These are phyloP conservation scores for Neoniphon sammara DNA, from an alignment of 2,797 vertebrate genomes.

Conservation along the genomic window DNA sequence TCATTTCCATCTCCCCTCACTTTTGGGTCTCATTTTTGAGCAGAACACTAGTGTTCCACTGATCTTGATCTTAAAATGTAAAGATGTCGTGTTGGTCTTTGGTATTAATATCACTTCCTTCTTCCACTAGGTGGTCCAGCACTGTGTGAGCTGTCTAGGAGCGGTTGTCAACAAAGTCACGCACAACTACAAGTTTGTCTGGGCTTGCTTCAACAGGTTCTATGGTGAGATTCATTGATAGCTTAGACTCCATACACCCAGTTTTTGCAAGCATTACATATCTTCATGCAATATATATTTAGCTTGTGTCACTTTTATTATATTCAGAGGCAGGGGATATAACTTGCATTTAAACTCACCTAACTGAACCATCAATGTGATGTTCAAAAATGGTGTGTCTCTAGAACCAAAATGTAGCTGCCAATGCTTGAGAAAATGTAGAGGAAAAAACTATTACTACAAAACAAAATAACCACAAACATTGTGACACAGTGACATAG, in stretches of 20 bases:
- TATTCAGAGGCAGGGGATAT: not conserved
- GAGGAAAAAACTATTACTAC: too few relatives aligned
- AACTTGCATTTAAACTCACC: too few relatives aligned
- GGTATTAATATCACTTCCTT: not conserved
- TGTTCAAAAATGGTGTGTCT: too few relatives aligned
- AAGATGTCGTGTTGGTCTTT: not conserved
- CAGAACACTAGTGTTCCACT: not conserved
- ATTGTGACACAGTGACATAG: too few relatives aligned
- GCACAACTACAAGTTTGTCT: conserved; percentile 98
- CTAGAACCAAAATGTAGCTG: too few relatives aligned
- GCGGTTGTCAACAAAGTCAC: conserved; percentile 98
- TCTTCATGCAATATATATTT: not conserved
- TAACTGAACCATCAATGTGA: too few relatives aligned
- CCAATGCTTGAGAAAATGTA: too few relatives aligned
- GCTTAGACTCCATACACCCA: not conserved
- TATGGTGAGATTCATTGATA: conserved; percentile 85
- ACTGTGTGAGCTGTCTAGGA: conserved; percentile 98
- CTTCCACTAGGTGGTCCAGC: conserved; percentile 90
- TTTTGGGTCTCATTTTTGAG: not conserved
- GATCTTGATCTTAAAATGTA: not conserved
- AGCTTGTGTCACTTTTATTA: not conserved
- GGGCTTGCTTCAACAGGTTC: conserved; percentile 98
- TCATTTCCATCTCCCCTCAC: not conserved
- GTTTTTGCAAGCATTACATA: not conserved
- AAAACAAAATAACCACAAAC: too few relatives aligned